Evolutionary conservation across 2,888 invertebrate genomes (phyloP).

Genomic region (Lepidochitona cinerea): DNA sequence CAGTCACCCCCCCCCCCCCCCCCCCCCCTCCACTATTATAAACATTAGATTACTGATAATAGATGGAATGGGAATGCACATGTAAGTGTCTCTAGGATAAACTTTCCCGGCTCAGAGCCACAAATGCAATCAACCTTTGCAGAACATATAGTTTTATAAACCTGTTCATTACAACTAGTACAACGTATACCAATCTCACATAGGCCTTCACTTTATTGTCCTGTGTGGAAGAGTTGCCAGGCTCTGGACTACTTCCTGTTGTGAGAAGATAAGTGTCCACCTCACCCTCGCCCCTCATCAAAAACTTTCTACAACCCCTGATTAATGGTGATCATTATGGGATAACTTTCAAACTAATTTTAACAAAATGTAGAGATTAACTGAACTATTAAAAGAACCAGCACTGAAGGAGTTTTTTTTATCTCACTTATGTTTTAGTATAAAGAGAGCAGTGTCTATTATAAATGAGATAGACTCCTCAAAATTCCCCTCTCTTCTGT

Average conservation of each 20-base stretch:
- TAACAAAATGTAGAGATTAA: neutral
- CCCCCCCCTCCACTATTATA: too few relatives aligned
- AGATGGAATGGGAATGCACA: too few relatives aligned
- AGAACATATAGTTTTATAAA: neutral
- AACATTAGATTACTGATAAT: too few relatives aligned
- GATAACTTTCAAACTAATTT: neutral
- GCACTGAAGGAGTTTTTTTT: neutral
- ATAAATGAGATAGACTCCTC: conserved; percentile 66
- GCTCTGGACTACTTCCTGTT: neutral
- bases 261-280: neutral
- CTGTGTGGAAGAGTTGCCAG: too few relatives aligned
- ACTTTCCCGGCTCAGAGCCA: too few relatives aligned
- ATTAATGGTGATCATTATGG: neutral
- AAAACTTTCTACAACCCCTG: neutral
- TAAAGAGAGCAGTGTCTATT: conserved; percentile 66
- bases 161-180: neutral
- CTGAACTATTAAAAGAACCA: neutral
- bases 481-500: conserved; percentile 67
- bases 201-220: neutral
- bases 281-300: neutral
- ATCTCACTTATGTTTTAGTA: conserved; percentile 49
- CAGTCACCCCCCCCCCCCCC: too few relatives aligned
- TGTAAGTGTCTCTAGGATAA: too few relatives aligned
- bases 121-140: too few relatives aligned
- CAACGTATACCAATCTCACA: neutral